Percentiles rank a stretch among this genome's conserved stretches.
phyloP scores from a whole-genome alignment of 2,113 vertebrate species.

The Podarcis muralis region DNA sequence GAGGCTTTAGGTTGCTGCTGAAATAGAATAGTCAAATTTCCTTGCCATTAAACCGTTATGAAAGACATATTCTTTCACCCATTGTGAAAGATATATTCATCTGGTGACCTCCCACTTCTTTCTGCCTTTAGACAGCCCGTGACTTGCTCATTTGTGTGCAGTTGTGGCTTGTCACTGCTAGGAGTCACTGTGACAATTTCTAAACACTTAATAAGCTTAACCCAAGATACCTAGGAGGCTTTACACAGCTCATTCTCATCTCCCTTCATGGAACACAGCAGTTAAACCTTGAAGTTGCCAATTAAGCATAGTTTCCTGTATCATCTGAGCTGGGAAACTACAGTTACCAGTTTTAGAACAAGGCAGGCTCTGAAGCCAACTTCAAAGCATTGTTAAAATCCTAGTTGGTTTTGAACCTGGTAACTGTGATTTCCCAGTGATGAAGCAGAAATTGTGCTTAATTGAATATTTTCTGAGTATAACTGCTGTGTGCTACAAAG shows the following conservation, averaged over 20 bases:
- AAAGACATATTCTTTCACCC: background rate
- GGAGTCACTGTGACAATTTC: background rate
- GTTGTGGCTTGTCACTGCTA: background rate
- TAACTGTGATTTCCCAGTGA: background rate
- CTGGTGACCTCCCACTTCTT: background rate
- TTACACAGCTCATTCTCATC: background rate
- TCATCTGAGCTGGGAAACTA: background rate
- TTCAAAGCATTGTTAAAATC: background rate
- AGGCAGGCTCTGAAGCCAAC: background rate
- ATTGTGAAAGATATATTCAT: background rate
- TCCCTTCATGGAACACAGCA: background rate
- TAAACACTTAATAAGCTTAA: background rate
- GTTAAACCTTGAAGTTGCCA: background rate
- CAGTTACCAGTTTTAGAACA: background rate
- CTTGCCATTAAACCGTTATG: background rate
- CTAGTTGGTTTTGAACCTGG: background rate
- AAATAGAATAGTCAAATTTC: background rate
- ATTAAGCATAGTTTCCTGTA: background rate
- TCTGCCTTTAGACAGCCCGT: background rate
- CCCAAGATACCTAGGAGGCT: background rate
- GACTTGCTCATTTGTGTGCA: background rate
- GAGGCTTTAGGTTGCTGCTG: background rate
- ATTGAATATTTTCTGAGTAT: background rate
- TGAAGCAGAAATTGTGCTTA: background rate
- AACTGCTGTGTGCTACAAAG: background rate